Percentiles rank a stretch among this genome's conserved stretches.
Conservation (phyloP, 2,113 vertebrate genomes). For the Sardina pilchardus region DNA sequence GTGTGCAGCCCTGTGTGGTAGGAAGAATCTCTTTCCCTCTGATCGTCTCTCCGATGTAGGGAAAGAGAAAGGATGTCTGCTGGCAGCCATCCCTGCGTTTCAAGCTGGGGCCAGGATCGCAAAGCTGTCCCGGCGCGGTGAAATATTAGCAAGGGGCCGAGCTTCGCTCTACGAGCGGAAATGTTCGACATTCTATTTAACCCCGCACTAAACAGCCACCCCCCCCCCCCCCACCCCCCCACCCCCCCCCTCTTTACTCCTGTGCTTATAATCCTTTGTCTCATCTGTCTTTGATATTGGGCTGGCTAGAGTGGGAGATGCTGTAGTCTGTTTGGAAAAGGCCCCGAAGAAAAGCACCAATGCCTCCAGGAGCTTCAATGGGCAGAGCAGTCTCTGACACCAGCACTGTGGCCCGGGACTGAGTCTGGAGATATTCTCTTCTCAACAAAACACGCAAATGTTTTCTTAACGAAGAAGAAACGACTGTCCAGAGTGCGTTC, state of each 20-base stretch:
- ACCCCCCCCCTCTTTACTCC: not conserved
- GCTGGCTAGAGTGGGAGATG: not conserved
- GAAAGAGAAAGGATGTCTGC: slow-evolving; percentile 34
- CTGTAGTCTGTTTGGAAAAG: not conserved
- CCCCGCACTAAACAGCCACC: slow-evolving; percentile 39
- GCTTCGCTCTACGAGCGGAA: slow-evolving; percentile 34
- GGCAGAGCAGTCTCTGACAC: not conserved
- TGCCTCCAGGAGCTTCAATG: not conserved
- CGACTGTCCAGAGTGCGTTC: not conserved
- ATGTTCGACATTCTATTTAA: slow-evolving; percentile 48
- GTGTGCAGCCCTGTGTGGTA: not conserved
- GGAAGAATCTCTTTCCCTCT: slow-evolving; percentile 9
- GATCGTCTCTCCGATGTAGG: slow-evolving; percentile 33
- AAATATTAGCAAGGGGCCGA: slow-evolving; percentile 41
- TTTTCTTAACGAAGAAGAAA: not conserved
- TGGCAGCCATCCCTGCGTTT: slow-evolving; percentile 28
- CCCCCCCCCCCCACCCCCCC: not conserved
- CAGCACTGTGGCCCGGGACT: not conserved
- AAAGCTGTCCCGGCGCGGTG: slow-evolving; percentile 44
- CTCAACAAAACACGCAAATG: not conserved
- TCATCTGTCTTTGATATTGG: slow-evolving; percentile 43
- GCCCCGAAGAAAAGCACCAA: not conserved
- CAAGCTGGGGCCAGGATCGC: slow-evolving; percentile 30
- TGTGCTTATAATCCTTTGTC: slow-evolving; percentile 1
- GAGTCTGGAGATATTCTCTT: not conserved